phyloP scores from a whole-genome alignment of 37 sponge, comb jelly and placozoan genomes.

The Haliclona indistincta region DNA sequence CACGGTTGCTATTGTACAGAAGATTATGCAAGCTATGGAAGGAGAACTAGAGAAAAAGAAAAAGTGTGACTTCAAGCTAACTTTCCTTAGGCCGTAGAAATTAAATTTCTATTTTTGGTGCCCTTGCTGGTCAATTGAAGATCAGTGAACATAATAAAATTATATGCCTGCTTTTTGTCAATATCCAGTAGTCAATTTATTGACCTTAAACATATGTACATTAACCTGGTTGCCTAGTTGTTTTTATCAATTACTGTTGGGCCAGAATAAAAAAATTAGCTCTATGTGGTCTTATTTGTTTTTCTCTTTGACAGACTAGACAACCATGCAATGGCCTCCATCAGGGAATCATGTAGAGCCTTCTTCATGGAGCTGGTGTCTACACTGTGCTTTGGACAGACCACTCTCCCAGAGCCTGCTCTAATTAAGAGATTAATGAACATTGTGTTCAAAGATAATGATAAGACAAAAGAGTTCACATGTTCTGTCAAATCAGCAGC shows the following conservation, averaged over 20 bases:
- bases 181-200: too few species aligned
- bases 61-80: too few species aligned
- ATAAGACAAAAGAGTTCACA: conserved; percentile 44
- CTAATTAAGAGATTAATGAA: conserved; percentile 51
- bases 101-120: not conserved
- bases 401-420: conserved; percentile 44
- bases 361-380: conserved; percentile 69
- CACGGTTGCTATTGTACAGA: conserved; percentile 36
- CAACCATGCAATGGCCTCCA: not conserved
- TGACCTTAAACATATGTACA: too few species aligned
- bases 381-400: conserved; percentile 66
- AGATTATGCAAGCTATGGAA: conserved; percentile 12
- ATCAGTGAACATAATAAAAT: too few species aligned
- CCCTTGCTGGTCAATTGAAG: too few species aligned
- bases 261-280: not conserved
- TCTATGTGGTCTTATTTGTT: not conserved
- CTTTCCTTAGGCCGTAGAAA: too few species aligned
- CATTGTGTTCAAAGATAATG: conserved; percentile 33
- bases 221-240: too few species aligned
- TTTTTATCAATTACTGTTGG: conserved; percentile 7
- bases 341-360: conserved; percentile 21
- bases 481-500: conserved; percentile 9
- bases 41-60: conserved; percentile 17
- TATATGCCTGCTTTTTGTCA: too few species aligned
- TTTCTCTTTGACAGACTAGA: not conserved